Conservation (phyloP, 2,113 vertebrate genomes). For the Tachysurus fulvidraco region DNA sequence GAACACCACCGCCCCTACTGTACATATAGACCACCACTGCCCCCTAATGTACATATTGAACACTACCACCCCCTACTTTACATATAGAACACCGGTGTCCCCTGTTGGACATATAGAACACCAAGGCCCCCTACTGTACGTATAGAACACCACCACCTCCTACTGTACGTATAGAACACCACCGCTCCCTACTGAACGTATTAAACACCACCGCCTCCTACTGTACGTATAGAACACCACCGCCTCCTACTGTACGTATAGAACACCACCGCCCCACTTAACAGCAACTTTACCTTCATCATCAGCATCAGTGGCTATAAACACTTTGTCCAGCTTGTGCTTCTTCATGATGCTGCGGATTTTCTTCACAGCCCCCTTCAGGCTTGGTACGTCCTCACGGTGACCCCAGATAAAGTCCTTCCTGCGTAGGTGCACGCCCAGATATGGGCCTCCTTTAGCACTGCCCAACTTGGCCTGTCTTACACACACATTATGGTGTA, state of each 20-base stretch:
- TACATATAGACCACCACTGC: background rate
- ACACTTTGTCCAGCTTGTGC: slow-evolving; percentile 80
- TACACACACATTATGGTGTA: background rate
- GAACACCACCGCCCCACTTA: background rate
- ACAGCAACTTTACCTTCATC: slow-evolving; percentile 74
- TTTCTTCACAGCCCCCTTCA: slow-evolving; percentile 82
- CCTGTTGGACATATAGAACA: background rate
- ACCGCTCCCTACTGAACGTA: background rate
- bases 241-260: background rate
- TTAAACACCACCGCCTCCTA: background rate
- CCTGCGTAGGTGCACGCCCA: slow-evolving; percentile 88
- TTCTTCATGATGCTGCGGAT: slow-evolving; percentile 83
- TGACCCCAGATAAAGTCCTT: slow-evolving; percentile 98
- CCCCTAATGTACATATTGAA: background rate
- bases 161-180: background rate
- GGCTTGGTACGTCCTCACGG: slow-evolving; percentile 89
- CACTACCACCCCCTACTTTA: background rate
- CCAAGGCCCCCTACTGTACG: too few relatives aligned
- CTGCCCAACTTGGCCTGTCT: slow-evolving; percentile 79
- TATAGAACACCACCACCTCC: too few relatives aligned
- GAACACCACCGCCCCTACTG: background rate
- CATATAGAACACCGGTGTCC: too few relatives aligned
- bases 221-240: too few relatives aligned
- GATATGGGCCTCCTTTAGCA: slow-evolving; percentile 85
- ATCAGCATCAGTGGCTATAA: slow-evolving; percentile 91